Conservation (phyloP, 2,113 vertebrate species). For the Stictonetta naevosa region DNA sequence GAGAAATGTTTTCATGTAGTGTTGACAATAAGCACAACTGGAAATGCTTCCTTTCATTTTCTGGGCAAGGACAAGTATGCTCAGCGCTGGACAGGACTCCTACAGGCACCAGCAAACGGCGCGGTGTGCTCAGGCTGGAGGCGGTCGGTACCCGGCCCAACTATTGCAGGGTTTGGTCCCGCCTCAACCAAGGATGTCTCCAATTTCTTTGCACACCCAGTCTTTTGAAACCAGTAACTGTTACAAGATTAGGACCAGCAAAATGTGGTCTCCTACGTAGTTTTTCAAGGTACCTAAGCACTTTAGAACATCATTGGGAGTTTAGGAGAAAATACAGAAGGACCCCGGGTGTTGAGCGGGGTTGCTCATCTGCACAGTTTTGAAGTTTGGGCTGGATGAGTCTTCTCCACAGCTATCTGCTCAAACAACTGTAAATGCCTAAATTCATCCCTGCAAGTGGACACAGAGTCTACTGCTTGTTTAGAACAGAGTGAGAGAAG, state of each 20-base stretch:
- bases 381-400: not conserved
- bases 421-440: not conserved
- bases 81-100: not conserved
- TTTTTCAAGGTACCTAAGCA: not conserved
- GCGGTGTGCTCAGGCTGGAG: not conserved
- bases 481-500: not conserved
- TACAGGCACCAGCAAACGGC: too few relatives aligned
- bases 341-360: not conserved
- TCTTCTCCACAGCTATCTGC: fast-evolving
- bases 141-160: not conserved
- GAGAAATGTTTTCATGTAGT: not conserved
- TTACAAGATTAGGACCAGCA: not conserved
- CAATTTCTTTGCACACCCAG: not conserved
- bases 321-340: not conserved
- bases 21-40: not conserved
- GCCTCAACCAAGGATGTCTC: not conserved
- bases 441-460: not conserved
- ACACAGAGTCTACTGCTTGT: not conserved
- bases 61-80: not conserved
- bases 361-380: not conserved
- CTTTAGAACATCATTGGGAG: not conserved
- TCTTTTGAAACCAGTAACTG: not conserved
- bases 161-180: not conserved
- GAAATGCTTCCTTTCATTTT: not conserved
- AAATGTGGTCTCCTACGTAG: not conserved